Evolutionary conservation across 2,113 vertebrate genomes (phyloP).

Genomic region (Coregonus clupeaformis): DNA sequence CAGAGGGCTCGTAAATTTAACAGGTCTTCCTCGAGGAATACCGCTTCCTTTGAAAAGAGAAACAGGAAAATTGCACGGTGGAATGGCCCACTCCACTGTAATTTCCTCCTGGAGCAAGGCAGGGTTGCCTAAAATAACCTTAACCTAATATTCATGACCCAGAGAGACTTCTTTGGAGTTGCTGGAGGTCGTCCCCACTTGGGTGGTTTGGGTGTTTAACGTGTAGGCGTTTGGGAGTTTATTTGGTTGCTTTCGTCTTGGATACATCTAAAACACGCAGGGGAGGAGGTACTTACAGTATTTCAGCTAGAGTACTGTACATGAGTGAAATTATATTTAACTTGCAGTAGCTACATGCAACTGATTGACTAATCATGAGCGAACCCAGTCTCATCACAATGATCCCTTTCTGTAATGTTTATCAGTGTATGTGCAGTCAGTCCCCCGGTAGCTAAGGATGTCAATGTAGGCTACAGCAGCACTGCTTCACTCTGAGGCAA

Average conservation of each 20-base stretch:
- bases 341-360: no score
- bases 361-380: no score
- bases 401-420: no score
- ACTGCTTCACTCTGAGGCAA: not conserved
- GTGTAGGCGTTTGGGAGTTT: constrained; percentile 45
- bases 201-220: constrained; percentile 70
- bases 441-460: no score
- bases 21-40: constrained; percentile 70
- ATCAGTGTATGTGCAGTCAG: no score
- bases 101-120: constrained; percentile 70
- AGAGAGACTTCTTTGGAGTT: constrained; percentile 59
- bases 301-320: no score
- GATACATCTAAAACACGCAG: no score
- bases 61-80: constrained; percentile 74
- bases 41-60: constrained; percentile 74
- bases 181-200: constrained; percentile 72
- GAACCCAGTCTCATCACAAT: no score
- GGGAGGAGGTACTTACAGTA: no score
- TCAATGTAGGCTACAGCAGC: no score
- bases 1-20: constrained; percentile 66
- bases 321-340: no score
- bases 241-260: constrained; percentile 63
- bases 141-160: constrained; percentile 71
- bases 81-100: constrained; percentile 67
- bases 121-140: constrained; percentile 74